Conservation (phyloP, 2,888 invertebrate genomes). For the Rhopalosiphum nymphaeae region DNA sequence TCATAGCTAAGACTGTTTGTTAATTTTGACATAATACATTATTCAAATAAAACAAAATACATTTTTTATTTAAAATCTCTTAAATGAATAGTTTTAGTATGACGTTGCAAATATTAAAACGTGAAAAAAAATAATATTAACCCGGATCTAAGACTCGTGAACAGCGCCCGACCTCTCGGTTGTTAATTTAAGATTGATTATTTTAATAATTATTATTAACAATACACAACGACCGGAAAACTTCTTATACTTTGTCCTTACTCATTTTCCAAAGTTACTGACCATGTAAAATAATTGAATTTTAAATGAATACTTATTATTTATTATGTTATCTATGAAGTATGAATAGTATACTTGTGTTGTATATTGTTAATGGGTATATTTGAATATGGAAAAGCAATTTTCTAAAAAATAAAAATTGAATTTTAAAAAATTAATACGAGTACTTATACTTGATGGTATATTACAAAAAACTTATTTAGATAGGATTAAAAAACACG, state of each 20-base stretch:
- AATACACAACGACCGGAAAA: conserved; percentile 37
- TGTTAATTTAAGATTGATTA: conserved; percentile 34
- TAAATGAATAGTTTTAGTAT: not conserved
- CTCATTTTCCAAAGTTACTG: conserved; percentile 43
- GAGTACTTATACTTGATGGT: not conserved
- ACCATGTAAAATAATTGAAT: conserved; percentile 55
- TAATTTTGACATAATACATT: not conserved
- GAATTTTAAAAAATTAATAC: not conserved
- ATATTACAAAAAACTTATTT: not conserved
- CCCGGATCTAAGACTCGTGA: conserved; percentile 30
- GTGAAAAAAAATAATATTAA: conserved; percentile 26
- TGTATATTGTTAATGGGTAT: too few species aligned
- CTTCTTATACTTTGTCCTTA: conserved; percentile 42
- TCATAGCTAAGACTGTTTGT: not conserved
- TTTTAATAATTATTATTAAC: conserved; percentile 37
- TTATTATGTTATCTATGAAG: not conserved
- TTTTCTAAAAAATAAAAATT: not conserved
- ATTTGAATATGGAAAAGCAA: not conserved
- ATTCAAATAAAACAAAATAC: conserved; percentile 11
- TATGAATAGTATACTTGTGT: not conserved
- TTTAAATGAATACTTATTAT: conserved; percentile 5
- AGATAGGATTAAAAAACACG: not conserved
- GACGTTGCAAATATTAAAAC: conserved; percentile 10
- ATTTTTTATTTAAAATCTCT: not conserved
- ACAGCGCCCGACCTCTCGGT: conserved; percentile 22